Evolutionary conservation across 2,113 vertebrate species (phyloP).

Genomic region (Echinops telfairi): DNA sequence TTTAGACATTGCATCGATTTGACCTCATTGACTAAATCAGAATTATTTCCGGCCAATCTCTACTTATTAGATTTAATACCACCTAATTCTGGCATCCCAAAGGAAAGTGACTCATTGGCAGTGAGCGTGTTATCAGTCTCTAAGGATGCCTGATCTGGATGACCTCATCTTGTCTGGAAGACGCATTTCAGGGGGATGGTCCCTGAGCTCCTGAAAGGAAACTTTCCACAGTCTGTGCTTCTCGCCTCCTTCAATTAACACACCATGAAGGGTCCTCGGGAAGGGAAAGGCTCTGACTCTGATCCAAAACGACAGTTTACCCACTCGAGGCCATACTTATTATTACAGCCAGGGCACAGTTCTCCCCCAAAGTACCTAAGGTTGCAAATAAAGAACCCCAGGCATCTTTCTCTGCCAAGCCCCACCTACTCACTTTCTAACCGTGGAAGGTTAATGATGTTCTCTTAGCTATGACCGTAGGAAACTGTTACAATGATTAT

Average conservation of each 20-base stretch:
- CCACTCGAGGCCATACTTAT: not conserved
- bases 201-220: conserved; percentile 58
- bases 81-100: conserved; percentile 62
- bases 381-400: conserved; percentile 24
- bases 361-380: conserved; percentile 39
- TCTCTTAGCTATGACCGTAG: not conserved
- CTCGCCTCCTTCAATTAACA: conserved; percentile 42
- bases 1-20: conserved; percentile 29
- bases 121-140: conserved; percentile 44
- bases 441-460: conserved; percentile 13
- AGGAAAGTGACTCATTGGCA: conserved; percentile 76
- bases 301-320: conserved; percentile 9
- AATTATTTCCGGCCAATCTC: conserved; percentile 62
- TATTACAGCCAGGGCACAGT: not conserved
- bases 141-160: conserved; percentile 58
- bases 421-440: not conserved
- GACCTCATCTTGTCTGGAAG: conserved; percentile 74
- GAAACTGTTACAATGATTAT: not conserved
- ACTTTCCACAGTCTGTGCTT: conserved; percentile 57
- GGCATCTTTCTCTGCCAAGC: not conserved
- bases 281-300: conserved; percentile 17
- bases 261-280: not conserved
- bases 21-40: conserved; percentile 50
- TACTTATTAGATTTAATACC: conserved; percentile 72
- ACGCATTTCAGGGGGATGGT: conserved; percentile 55